A percentile compares a stretch with the other conserved stretches of the same genome.
phyloP scores from a whole-genome alignment of 2,888 invertebrate species.

The Hirtodrosophila trivittata region DNA sequence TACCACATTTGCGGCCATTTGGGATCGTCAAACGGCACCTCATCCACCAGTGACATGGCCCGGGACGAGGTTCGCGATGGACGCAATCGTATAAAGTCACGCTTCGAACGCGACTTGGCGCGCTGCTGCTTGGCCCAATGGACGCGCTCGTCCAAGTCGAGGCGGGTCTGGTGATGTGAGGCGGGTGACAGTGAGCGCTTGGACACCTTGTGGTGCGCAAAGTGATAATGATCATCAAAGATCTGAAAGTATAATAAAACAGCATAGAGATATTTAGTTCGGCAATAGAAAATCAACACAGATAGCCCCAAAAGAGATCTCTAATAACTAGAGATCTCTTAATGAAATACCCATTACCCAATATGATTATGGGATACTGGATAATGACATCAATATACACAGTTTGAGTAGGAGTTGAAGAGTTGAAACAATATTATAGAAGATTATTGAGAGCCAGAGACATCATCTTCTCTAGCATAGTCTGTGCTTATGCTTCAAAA shows the following conservation, averaged over 20 bases:
- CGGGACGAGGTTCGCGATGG: conserved; percentile 80
- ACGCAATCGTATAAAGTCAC: conserved; percentile 88
- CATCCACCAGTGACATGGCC: conserved; percentile 73
- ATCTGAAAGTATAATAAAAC: conserved; percentile 87
- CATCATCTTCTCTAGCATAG: too few relatives aligned
- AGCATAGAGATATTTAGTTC: too few relatives aligned
- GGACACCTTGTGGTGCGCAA: conserved; percentile 91
- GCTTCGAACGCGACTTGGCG: conserved; percentile 91
- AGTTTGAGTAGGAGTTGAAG: too few relatives aligned
- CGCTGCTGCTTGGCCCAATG: conserved; percentile 93
- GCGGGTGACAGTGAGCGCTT: conserved; percentile 91
- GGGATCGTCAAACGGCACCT: conserved; percentile 90
- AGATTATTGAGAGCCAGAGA: too few relatives aligned
- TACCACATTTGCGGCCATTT: conserved; percentile 99
- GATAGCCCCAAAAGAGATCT: too few relatives aligned
- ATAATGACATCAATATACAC: too few relatives aligned
- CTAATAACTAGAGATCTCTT: too few relatives aligned
- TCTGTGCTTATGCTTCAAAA: too few relatives aligned
- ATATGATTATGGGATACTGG: too few relatives aligned
- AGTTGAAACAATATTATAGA: too few relatives aligned
- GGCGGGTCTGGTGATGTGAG: conserved; percentile 87
- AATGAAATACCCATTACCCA: too few relatives aligned
- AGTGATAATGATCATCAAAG: conserved; percentile 93
- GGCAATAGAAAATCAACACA: conserved; percentile 4
- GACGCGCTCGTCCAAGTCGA: conserved; percentile 90